phyloP scores from a whole-genome alignment of 1,140 invertebrate species.

The Lordiphosa collinella region DNA sequence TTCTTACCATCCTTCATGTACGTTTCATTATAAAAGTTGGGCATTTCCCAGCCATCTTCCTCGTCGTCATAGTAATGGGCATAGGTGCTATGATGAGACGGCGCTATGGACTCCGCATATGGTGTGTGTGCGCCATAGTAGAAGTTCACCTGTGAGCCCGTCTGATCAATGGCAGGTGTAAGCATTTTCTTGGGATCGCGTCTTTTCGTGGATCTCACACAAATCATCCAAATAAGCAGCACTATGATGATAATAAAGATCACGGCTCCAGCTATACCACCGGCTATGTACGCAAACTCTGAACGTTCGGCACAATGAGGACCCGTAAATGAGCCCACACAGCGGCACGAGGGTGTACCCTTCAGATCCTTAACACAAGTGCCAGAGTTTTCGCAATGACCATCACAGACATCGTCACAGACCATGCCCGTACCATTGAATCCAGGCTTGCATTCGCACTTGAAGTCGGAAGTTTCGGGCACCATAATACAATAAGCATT shows the following conservation, averaged over 20 bases:
- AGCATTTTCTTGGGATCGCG: conserved; percentile 94
- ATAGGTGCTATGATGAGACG: conserved; percentile 96
- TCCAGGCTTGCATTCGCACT: conserved; percentile 95
- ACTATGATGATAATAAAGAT: conserved; percentile 95
- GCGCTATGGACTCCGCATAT: conserved; percentile 96
- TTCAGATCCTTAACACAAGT: conserved; percentile 92
- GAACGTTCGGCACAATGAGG: conserved; percentile 93
- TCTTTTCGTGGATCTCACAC: conserved; percentile 90
- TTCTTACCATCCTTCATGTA: conserved; percentile 95
- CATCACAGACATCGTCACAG: conserved; percentile 91
- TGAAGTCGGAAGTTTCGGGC: conserved; percentile 91
- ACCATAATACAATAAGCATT: conserved; percentile 94
- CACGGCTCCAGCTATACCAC: conserved; percentile 94
- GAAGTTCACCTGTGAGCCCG: conserved; percentile 96
- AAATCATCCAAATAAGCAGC: conserved; percentile 97
- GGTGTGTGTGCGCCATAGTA: conserved; percentile 94
- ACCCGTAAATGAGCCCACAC: conserved; percentile 95
- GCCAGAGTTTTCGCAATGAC: conserved; percentile 95
- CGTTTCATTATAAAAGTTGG: conserved; percentile 97
- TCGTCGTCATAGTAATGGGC: conserved; percentile 97
- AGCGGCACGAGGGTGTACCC: conserved; percentile 91
- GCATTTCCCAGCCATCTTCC: conserved; percentile 98
- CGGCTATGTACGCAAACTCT: conserved; percentile 96
- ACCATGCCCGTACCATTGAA: conserved; percentile 93
- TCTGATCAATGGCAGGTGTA: conserved; percentile 91